phyloP scores from a whole-genome alignment of 2,888 invertebrate genomes.

The Latrodectus hesperus region DNA sequence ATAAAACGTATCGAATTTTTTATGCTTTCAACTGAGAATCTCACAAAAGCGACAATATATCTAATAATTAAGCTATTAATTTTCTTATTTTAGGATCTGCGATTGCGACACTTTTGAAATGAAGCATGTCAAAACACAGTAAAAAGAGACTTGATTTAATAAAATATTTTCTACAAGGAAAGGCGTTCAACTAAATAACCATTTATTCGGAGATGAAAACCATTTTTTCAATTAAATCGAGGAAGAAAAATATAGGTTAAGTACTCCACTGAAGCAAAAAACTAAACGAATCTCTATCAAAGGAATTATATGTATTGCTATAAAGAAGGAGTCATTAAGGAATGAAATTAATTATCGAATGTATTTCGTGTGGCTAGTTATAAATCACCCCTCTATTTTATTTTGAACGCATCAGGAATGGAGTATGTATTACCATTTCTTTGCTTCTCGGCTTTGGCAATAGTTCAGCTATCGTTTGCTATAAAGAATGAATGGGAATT shows the following conservation, averaged over 20 bases:
- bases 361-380: neutral
- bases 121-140: neutral
- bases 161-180: too few relatives aligned
- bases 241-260: constrained; percentile 5
- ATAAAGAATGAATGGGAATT: constrained; percentile 7
- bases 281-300: neutral
- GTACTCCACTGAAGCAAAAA: neutral
- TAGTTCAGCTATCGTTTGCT: neutral
- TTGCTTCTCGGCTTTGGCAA: neutral
- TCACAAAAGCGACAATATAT: neutral
- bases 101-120: neutral
- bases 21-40: neutral
- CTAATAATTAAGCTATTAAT: neutral
- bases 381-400: neutral
- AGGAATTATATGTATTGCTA: neutral
- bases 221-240: neutral
- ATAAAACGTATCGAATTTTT: neutral
- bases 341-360: neutral
- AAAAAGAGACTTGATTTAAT: too few relatives aligned
- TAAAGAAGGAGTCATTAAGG: neutral
- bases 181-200: too few relatives aligned
- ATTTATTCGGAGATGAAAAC: neutral
- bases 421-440: neutral
- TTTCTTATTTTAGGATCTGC: neutral
- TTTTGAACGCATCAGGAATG: neutral